These are phyloP conservation scores for Diarsia mendica DNA, from an alignment of 2,888 invertebrate species.

Conservation along the genomic window DNA sequence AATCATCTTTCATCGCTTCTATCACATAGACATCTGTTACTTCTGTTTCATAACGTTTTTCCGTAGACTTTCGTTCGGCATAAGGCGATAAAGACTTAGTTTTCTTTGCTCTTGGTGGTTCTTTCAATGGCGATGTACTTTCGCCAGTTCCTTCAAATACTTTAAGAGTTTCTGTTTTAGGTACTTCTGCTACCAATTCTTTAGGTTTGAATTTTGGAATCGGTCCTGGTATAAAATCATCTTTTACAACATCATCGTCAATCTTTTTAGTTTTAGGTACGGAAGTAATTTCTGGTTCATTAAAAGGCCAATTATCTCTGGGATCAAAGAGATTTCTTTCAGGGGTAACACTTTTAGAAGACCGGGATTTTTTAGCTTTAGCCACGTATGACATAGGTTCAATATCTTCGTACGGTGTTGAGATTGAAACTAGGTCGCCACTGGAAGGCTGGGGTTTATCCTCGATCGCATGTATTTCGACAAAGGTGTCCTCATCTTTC, in stretches of 20 bases:
- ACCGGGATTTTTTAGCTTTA: slow-evolving; percentile 79
- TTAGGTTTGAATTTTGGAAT: slow-evolving; percentile 60
- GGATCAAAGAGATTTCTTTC: slow-evolving; percentile 70
- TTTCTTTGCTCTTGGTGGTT: slow-evolving; percentile 77
- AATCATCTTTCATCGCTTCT: slow-evolving; percentile 85
- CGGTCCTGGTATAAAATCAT: slow-evolving; percentile 63
- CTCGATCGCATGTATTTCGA: slow-evolving; percentile 87
- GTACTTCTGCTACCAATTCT: slow-evolving; percentile 63
- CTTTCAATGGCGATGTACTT: slow-evolving; percentile 68
- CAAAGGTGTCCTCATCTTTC: slow-evolving; percentile 85
- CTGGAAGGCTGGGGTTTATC: slow-evolving; percentile 80
- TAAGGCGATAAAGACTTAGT: slow-evolving; percentile 81
- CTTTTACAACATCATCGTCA: slow-evolving; percentile 52
- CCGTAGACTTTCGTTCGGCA: slow-evolving; percentile 75
- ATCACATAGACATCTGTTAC: slow-evolving; percentile 87
- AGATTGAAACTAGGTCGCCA: slow-evolving; percentile 85
- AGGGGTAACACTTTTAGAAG: slow-evolving; percentile 77
- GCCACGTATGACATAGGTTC: slow-evolving; percentile 76
- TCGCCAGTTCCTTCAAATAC: slow-evolving; percentile 64
- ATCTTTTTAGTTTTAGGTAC: slow-evolving; percentile 60
- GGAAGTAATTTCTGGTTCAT: slow-evolving; percentile 63
- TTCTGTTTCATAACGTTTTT: slow-evolving; percentile 74
- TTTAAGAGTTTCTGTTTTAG: slow-evolving; percentile 60
- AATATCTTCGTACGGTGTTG: slow-evolving; percentile 80
- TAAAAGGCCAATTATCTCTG: slow-evolving; percentile 66